Evolutionary conservation across 2,113 vertebrate genomes (phyloP), one percentile per base, ranked within the genome.

Genomic region (Tupaia chinensis): DNA sequence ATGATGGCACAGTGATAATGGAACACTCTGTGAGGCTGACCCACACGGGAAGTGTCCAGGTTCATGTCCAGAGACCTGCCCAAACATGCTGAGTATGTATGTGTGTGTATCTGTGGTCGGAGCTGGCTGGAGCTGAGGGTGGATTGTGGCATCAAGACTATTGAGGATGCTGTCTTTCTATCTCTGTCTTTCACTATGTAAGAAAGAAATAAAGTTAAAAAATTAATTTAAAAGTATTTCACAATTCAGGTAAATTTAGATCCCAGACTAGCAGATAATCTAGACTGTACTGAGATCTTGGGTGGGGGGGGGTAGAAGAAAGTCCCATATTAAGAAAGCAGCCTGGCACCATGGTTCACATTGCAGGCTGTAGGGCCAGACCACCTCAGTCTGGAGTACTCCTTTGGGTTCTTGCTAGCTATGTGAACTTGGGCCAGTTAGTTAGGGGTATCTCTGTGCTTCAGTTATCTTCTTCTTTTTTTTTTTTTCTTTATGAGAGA

Each of bases 201-300:
- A 44, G 44, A 44, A 44, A 44, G 44, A 44, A 44, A 44, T 44
- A 44, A 44, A 44, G 44, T 44, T 44, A 4, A 44, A 44, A 44
- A 44, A 87, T 69, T 14, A 15, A 80, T 84, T 91, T 73, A 29
- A 53, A 92, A 79, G 17, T 56, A 70, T 80, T 81, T 85, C 11
- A 91, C 74, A 89, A 72, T 73, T 89, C 72, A 77, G 25, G 25
- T 63, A n/a, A 29, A 32, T 15, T 58, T n/a, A 56, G 63, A n/a
- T 7, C 20, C n/a, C 27, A 8, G 7, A 6, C 25, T 23, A 34
- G 15, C n/a, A 89, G 34, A 23, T 82, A 23, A 73, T 22, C 14
- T n/a, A 34, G n/a, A 44, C 5, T 7, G 11, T 54, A 32, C 58
- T 68, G 63, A 78, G 13, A 32, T n/a, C 34, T 69, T 74, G 85